Evolutionary conservation across 2,888 invertebrate genomes (phyloP).

Genomic region (Lobophora halterata): DNA sequence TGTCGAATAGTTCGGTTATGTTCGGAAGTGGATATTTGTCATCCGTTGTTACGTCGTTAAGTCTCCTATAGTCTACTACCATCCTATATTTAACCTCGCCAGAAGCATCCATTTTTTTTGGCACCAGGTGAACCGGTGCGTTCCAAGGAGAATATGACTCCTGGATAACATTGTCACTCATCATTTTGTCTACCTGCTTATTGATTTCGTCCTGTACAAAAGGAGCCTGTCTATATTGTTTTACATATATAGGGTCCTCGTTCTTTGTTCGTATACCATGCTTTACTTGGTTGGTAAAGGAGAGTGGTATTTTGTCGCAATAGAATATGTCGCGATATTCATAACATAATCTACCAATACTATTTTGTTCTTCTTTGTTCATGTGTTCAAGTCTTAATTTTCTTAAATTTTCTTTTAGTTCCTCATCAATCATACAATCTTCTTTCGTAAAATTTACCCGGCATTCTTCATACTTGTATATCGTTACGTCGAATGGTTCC

Average conservation of each 20-base stretch:
- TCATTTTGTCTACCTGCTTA: slow-evolving; percentile 29
- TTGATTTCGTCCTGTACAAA: slow-evolving; percentile 27
- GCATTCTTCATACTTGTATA: too few relatives aligned
- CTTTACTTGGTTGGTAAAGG: slow-evolving; percentile 11
- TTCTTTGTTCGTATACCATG: background rate
- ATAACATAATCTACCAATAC: background rate
- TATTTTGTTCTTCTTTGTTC: slow-evolving; percentile 1
- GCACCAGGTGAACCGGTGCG: slow-evolving; percentile 36
- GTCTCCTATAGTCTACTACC: background rate
- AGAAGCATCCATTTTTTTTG: slow-evolving; percentile 5
- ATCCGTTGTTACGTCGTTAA: too few relatives aligned
- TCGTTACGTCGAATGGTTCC: background rate
- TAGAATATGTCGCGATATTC: too few relatives aligned
- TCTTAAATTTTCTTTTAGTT: too few relatives aligned
- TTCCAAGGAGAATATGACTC: slow-evolving; percentile 20
- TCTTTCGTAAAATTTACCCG: too few relatives aligned
- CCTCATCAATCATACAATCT: too few relatives aligned
- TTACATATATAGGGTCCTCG: background rate
- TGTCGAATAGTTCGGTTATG: too few relatives aligned
- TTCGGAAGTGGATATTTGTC: too few relatives aligned
- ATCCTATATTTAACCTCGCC: background rate
- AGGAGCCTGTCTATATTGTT: slow-evolving; percentile 1
- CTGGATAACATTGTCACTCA: slow-evolving; percentile 17
- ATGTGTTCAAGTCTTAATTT: background rate
- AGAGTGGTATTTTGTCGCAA: slow-evolving; percentile 2